A percentile compares a stretch with the other conserved stretches of the same genome.
These are phyloP conservation scores for Macquaria ambigua DNA, from an alignment of 2,113 vertebrate genomes.

Conservation along the genomic window DNA sequence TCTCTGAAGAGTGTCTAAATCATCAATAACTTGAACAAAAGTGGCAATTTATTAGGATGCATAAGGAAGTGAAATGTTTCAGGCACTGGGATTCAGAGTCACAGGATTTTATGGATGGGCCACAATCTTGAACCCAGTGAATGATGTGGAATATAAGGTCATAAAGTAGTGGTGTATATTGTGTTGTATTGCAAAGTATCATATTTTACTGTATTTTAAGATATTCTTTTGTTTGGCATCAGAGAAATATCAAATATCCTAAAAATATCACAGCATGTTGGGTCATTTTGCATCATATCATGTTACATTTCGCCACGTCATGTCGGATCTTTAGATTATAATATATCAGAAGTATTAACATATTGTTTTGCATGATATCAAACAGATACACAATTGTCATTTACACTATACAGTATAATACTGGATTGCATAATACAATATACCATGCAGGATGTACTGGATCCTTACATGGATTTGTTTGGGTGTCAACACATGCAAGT, in stretches of 20 bases:
- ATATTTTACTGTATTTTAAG: neutral
- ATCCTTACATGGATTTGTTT: neutral
- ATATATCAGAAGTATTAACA: neutral
- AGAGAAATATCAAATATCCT: neutral
- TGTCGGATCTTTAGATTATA: neutral
- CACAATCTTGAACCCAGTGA: neutral
- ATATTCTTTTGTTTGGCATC: neutral
- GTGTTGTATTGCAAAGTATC: neutral
- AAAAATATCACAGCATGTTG: neutral
- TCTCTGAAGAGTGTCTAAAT: constrained; percentile 1
- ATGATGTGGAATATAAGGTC: neutral
- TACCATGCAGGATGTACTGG: neutral
- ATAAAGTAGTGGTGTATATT: neutral
- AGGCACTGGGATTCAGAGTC: neutral
- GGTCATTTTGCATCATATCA: neutral
- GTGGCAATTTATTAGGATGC: neutral
- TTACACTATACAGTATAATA: neutral
- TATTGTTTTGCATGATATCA: neutral
- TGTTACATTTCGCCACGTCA: too few relatives aligned
- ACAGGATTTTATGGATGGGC: neutral
- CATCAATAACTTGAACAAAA: neutral
- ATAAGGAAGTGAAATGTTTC: neutral
- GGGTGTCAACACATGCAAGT: neutral
- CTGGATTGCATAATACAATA: neutral
- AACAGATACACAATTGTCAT: neutral